phyloP scores from a whole-genome alignment of 2,113 vertebrate species.

The Macquaria australasica region DNA sequence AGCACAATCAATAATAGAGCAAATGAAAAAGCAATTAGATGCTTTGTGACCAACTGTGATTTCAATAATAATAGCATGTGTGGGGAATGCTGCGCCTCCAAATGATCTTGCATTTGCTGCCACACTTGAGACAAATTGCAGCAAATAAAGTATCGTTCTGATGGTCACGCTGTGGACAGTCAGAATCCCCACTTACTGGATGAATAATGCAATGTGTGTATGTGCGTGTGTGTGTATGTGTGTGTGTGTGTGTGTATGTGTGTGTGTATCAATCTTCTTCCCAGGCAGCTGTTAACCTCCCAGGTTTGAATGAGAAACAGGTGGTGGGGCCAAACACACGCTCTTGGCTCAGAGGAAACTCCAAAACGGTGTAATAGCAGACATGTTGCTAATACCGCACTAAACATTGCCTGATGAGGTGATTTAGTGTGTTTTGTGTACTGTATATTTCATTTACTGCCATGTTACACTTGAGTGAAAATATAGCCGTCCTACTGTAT shows the following conservation, averaged over 20 bases:
- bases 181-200: constrained; percentile 8
- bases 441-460: constrained; percentile 33
- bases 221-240: constrained; percentile 10
- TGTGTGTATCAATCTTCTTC: constrained; percentile 49
- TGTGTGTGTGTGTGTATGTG: constrained; percentile 8
- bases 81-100: not conserved
- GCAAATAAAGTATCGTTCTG: constrained; percentile 35
- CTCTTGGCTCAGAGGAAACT: constrained; percentile 41
- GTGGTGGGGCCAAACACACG: constrained; percentile 53
- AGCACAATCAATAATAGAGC: constrained; percentile 46
- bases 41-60: constrained; percentile 40
- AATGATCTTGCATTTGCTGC: constrained; percentile 20
- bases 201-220: constrained; percentile 25
- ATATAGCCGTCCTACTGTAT: not conserved
- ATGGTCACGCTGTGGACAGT: constrained; percentile 32
- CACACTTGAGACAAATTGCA: constrained; percentile 46
- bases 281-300: constrained; percentile 69
- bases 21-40: constrained; percentile 57
- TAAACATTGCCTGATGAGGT: constrained; percentile 37
- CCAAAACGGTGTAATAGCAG: constrained; percentile 54
- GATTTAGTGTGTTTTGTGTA: constrained; percentile 25
- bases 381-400: constrained; percentile 59
- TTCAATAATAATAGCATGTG: constrained; percentile 16
- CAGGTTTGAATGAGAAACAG: constrained; percentile 77
- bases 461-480: constrained; percentile 19